phyloP scores from a whole-genome alignment of 1,140 invertebrate species.

The Drosophila malerkotliana region DNA sequence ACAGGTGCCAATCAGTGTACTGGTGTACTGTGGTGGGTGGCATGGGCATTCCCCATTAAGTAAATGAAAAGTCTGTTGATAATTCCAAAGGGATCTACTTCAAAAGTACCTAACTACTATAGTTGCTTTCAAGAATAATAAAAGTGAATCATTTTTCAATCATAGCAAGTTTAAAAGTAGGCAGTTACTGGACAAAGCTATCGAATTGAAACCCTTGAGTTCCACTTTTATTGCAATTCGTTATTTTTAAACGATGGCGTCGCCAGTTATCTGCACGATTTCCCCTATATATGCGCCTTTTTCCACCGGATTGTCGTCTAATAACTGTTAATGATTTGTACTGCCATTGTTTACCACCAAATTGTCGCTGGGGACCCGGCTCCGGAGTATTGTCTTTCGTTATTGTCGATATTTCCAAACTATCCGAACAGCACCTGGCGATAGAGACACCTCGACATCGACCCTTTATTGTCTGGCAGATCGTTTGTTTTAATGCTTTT shows the following conservation, averaged over 20 bases:
- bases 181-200: not conserved
- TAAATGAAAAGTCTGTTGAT: too few relatives aligned
- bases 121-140: too few relatives aligned
- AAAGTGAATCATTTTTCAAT: constrained; percentile 1
- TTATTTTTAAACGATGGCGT: constrained; percentile 71
- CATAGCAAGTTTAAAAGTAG: too few relatives aligned
- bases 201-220: constrained; percentile 12
- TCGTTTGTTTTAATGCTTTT: constrained; percentile 25
- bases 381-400: constrained; percentile 19
- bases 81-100: too few relatives aligned
- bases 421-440: constrained; percentile 1
- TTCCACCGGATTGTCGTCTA: constrained; percentile 64
- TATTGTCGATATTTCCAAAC: constrained; percentile 3
- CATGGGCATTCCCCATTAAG: too few relatives aligned
- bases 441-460: not conserved
- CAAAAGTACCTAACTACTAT: not conserved
- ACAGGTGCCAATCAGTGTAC: too few relatives aligned
- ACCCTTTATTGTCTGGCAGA: constrained; percentile 18
- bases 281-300: constrained; percentile 46
- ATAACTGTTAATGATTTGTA: constrained; percentile 68
- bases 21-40: too few relatives aligned
- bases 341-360: constrained; percentile 20
- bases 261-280: constrained; percentile 55
- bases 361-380: not conserved
- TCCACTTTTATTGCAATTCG: constrained; percentile 25